Evolutionary conservation across 2,113 vertebrate species (phyloP), one percentile per base, ranked within the genome.

Genomic region (Paradisaea rubra): DNA sequence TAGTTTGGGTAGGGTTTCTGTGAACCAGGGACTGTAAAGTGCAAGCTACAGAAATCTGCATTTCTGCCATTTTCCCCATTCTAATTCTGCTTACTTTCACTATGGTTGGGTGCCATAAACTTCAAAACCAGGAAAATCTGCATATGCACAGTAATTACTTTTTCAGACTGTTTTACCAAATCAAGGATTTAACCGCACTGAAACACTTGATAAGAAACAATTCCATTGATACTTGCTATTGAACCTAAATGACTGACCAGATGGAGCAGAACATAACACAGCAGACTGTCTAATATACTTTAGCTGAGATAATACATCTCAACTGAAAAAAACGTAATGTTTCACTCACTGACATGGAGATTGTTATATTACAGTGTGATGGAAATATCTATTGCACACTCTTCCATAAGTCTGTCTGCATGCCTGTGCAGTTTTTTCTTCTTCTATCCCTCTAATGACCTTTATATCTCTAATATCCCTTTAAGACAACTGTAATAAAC

Each of bases 271-370:
- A 92, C 87, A 88, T 96, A 94, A 96, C 82, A 86, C 76, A 95
- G 74, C 79, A 77, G 94, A 85, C 93, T 95, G 91, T 66, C 94
- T 95, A 77, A 91, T 89, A 83, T 76, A 70, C 91, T 91, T 98
- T 54, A 95, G 96, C 95, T 96, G 93, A 96, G 86, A 97, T 91
- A 97, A 96, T 97, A 96, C 96, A 95, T 97, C 93, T 96, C 70
- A 0, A 89, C 33, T 82, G 81, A 96, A 95, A 92, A 92, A 95
- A 90, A 31, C 87, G 91, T 87, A 89, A 96, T 47, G 31, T 77
- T 92, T 88, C 72, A 73, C 60, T 89, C 86, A 94, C 86, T 89
- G 96, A 94, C 89, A 93, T 60, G 42, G 81, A 96, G 93, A 95
- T 94, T 91, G 66, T 77, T 95, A 92, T 87, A 95, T 60, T 89